phyloP scores from a whole-genome alignment of 2,113 vertebrate genomes.

The Canis aureus region DNA sequence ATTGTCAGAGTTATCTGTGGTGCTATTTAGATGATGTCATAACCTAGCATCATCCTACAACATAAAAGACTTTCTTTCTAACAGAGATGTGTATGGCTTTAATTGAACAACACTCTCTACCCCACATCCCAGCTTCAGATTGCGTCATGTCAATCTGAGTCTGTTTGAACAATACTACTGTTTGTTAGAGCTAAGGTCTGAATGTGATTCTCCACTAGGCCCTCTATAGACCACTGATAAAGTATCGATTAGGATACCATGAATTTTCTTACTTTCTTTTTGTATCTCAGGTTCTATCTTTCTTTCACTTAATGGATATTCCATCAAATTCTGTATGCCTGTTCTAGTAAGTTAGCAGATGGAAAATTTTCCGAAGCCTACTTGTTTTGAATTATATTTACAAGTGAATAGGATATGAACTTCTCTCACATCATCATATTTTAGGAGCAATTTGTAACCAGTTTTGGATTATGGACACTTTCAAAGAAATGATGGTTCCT shows the following conservation, averaged over 20 bases:
- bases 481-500: not conserved
- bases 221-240: not conserved
- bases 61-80: slow-evolving; percentile 29
- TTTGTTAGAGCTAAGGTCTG: not conserved
- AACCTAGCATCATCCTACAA: not conserved
- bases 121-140: not conserved
- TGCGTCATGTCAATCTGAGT: not conserved
- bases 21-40: not conserved
- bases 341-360: not conserved
- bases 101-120: not conserved
- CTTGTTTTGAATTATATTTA: slow-evolving; percentile 12
- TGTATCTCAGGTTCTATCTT: slow-evolving; percentile 11
- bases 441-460: not conserved
- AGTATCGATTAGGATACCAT: not conserved
- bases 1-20: not conserved
- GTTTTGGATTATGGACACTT: not conserved
- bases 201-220: not conserved
- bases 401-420: not conserved
- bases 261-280: not conserved
- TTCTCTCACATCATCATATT: not conserved
- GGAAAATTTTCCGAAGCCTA: not conserved
- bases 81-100: not conserved
- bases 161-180: not conserved
- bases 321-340: slow-evolving; percentile 7
- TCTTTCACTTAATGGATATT: not conserved